A percentile compares a stretch with the other conserved stretches of the same genome.
Conservation (phyloP, 2,113 vertebrate genomes). For the Zosterops borbonicus region DNA sequence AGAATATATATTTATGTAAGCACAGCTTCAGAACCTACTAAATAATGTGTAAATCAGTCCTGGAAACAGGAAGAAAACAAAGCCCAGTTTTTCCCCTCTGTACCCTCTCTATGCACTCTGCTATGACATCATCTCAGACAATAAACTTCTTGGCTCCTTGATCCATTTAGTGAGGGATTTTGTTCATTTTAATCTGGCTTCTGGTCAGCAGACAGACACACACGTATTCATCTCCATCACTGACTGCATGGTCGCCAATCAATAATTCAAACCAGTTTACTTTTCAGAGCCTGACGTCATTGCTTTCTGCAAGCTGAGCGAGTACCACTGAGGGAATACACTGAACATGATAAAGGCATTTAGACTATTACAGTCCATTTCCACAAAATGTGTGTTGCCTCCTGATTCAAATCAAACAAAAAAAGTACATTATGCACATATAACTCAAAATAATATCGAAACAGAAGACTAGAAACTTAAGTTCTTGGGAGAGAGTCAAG, state of each 20-base stretch:
- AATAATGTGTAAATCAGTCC: neutral
- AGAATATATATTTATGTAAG: neutral
- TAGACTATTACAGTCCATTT: neutral
- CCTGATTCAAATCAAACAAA: neutral
- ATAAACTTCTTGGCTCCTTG: conserved; percentile 37
- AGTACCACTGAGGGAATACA: neutral
- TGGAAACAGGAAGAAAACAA: neutral
- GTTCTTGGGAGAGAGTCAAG: neutral
- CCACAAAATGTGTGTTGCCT: neutral
- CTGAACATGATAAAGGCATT: neutral
- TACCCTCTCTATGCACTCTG: neutral
- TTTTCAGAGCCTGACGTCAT: conserved; percentile 21
- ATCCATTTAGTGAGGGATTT: conserved; percentile 55
- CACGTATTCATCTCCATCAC: neutral
- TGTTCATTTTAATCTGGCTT: conserved; percentile 37
- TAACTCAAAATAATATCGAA: neutral
- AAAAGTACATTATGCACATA: neutral
- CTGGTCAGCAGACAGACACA: conserved; percentile 23
- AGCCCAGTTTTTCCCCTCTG: neutral
- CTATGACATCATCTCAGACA: conserved; percentile 31
- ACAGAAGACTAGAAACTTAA: neutral
- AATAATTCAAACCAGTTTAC: conserved; percentile 34
- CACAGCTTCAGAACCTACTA: neutral
- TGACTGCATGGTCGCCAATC: neutral
- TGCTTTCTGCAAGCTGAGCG: neutral